A percentile compares a stretch with the other conserved stretches of the same genome.
These are phyloP conservation scores for Pantala flavescens DNA, from an alignment of 1,140 invertebrate genomes.

Conservation along the genomic window DNA sequence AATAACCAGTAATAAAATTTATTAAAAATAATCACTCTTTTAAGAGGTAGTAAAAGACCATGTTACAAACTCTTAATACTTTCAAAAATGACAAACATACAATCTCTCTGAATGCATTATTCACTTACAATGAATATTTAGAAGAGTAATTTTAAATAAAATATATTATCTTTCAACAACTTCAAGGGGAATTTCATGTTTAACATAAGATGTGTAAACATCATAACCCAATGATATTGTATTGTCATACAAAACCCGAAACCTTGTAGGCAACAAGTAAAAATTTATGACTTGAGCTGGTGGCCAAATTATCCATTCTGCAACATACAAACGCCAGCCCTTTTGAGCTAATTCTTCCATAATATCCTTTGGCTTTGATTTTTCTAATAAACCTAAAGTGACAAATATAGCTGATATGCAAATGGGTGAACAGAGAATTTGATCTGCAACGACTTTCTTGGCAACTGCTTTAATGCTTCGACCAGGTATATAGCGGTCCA, in stretches of 20 bases:
- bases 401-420: conserved; percentile 72
- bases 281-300: conserved; percentile 80
- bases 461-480: conserved; percentile 54
- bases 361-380: conserved; percentile 48
- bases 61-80: no score
- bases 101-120: no score
- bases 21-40: no score
- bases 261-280: conserved; percentile 71
- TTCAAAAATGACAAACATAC: no score
- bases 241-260: conserved; percentile 83
- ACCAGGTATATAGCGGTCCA: conserved; percentile 60
- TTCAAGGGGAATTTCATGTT: conserved; percentile 40
- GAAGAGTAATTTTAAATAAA: no score
- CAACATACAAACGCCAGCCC: conserved; percentile 64
- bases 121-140: no score
- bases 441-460: conserved; percentile 81
- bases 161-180: background rate
- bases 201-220: conserved; percentile 85
- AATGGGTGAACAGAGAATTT: conserved; percentile 77
- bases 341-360: conserved; percentile 65
- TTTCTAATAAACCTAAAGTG: conserved; percentile 62
- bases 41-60: no score
- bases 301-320: conserved; percentile 73
- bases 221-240: conserved; percentile 83
- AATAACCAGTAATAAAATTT: no score